These are phyloP conservation scores for Fundulus diaphanus DNA, from an alignment of 2,797 vertebrate genomes.

Conservation along the genomic window DNA sequence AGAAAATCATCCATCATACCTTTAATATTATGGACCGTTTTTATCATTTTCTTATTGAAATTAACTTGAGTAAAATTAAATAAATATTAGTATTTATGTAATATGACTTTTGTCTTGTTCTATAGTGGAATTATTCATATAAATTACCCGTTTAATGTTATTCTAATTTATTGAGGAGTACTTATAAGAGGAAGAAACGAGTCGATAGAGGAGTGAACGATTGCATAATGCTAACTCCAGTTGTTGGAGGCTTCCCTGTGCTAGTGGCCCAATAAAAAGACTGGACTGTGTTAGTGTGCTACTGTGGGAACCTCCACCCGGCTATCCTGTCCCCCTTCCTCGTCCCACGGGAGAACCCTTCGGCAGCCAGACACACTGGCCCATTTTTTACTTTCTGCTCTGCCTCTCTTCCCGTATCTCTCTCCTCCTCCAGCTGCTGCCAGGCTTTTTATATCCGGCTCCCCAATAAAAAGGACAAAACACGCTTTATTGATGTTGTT, in stretches of 20 bases:
- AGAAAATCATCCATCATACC: too few species aligned
- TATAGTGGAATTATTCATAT: too few species aligned
- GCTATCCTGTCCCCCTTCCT: slow-evolving; percentile 57
- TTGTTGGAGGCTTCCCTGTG: slow-evolving; percentile 38
- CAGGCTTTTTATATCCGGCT: slow-evolving; percentile 51
- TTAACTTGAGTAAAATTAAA: background rate
- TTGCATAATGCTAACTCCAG: background rate
- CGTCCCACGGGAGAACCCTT: slow-evolving; percentile 65
- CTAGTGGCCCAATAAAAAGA: slow-evolving; percentile 64
- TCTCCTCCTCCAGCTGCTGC: slow-evolving; percentile 57
- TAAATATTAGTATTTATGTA: background rate
- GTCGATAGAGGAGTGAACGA: background rate
- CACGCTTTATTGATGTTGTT: slow-evolving; percentile 39
- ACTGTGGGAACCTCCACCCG: slow-evolving; percentile 50
- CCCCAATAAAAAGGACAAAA: slow-evolving; percentile 27
- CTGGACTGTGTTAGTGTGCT: slow-evolving; percentile 62
- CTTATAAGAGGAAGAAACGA: background rate
- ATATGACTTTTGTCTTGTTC: background rate
- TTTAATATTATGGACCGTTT: too few species aligned
- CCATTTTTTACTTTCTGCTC: slow-evolving; percentile 67
- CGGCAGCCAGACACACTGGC: slow-evolving; percentile 76
- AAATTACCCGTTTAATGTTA: too few species aligned
- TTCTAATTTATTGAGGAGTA: background rate
- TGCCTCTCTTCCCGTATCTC: slow-evolving; percentile 28
- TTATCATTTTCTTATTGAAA: background rate